Evolutionary conservation across 2,888 invertebrate species (phyloP).

Genomic region (Lutraria lutraria): DNA sequence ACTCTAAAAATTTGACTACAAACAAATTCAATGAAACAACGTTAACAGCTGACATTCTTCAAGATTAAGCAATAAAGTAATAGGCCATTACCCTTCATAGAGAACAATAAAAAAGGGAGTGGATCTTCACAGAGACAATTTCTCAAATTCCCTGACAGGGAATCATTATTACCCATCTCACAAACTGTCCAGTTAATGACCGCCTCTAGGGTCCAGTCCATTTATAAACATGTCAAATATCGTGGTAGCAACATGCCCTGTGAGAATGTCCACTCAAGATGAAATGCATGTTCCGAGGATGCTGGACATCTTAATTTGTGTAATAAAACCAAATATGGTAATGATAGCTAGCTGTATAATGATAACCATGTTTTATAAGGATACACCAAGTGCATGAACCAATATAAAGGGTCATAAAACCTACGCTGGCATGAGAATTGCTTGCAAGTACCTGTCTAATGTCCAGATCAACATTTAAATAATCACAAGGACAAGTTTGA

Average conservation of each 20-base stretch:
- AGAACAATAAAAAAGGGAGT: background rate
- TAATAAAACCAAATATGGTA: slow-evolving; percentile 25
- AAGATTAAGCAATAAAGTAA: background rate
- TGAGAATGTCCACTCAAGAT: background rate
- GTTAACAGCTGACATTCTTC: no score
- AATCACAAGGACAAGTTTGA: slow-evolving; percentile 4
- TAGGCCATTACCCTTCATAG: slow-evolving; percentile 5
- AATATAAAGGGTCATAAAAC: slow-evolving; percentile 7
- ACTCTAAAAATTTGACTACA: no score
- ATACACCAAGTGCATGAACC: background rate
- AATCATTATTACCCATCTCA: slow-evolving; percentile 13
- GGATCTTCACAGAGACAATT: background rate
- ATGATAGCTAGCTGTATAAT: background rate
- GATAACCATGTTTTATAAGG: background rate
- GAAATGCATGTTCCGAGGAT: background rate
- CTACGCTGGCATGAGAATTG: slow-evolving; percentile 18
- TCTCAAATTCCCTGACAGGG: slow-evolving; percentile 10
- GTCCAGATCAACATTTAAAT: background rate
- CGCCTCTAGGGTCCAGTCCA: background rate
- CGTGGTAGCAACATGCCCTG: slow-evolving; percentile 9
- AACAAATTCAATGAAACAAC: no score
- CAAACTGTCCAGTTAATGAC: slow-evolving; percentile 13
- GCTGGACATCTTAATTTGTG: slow-evolving; percentile 23
- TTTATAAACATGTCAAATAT: slow-evolving; percentile 15
- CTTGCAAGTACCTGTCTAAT: slow-evolving; percentile 13